Percentiles rank a stretch among this genome's conserved stretches.
phyloP scores from a whole-genome alignment of 2,888 invertebrate genomes.

The Lepidochrysops patricia region DNA sequence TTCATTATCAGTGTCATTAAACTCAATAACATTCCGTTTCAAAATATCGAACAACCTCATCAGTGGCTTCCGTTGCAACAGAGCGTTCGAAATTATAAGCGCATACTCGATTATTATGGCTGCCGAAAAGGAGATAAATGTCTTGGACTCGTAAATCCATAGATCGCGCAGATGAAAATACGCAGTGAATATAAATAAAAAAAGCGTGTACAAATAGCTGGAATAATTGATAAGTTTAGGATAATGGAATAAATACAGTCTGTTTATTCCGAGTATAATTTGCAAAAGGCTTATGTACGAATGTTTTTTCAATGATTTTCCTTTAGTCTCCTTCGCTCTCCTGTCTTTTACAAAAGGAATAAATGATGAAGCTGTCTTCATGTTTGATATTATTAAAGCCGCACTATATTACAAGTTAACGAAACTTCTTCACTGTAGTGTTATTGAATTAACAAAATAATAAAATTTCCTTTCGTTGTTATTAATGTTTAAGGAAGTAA shows the following conservation, averaged over 20 bases:
- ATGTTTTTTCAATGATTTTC: not conserved
- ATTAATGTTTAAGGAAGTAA: not conserved
- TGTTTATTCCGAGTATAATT: constrained; percentile 1
- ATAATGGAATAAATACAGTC: not conserved
- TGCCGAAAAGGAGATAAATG: not conserved
- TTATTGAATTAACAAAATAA: not conserved
- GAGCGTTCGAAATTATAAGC: not conserved
- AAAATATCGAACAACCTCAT: not conserved
- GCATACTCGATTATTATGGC: not conserved
- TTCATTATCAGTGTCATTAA: not conserved
- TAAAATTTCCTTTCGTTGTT: not conserved
- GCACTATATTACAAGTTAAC: not conserved
- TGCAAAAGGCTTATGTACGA: not conserved
- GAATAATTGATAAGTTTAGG: not conserved
- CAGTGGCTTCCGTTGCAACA: not conserved
- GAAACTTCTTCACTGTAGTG: not conserved
- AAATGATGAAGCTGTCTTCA: not conserved
- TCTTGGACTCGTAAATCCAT: not conserved
- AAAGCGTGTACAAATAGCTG: not conserved
- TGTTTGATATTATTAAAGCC: not conserved
- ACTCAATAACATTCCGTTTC: not conserved
- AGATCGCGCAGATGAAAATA: too few relatives aligned
- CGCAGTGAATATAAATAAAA: not conserved
- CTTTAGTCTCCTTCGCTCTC: not conserved
- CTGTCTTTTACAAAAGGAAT: not conserved